These are phyloP conservation scores for Liasis olivaceus DNA, from an alignment of 2,797 vertebrate species.

Conservation along the genomic window DNA sequence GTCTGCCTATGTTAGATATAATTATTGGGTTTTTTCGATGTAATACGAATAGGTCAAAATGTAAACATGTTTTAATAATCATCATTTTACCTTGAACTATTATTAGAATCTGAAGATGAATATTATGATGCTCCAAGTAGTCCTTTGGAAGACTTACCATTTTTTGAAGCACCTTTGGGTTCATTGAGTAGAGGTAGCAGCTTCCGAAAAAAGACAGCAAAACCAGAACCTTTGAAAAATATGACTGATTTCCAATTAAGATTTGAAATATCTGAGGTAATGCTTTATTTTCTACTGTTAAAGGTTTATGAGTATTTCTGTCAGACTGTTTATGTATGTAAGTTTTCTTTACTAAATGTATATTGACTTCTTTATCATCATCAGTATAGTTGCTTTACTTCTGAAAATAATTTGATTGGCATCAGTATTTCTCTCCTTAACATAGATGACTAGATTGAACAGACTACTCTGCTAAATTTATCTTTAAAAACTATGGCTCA, in stretches of 20 bases:
- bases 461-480: background rate
- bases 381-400: background rate
- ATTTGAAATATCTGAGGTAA: conserved; percentile 93
- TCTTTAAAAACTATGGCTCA: background rate
- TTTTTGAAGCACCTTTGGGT: conserved; percentile 78
- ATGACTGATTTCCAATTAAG: conserved; percentile 85
- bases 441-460: background rate
- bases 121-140: conserved; percentile 93
- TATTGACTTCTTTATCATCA: background rate
- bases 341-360: background rate
- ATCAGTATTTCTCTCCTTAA: background rate
- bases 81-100: conserved; percentile 39
- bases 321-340: background rate
- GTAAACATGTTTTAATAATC: background rate
- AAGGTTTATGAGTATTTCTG: background rate
- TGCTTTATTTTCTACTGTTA: background rate
- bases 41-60: background rate
- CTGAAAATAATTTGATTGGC: background rate
- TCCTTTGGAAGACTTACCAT: conserved; percentile 81
- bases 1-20: background rate
- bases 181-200: conserved; percentile 63
- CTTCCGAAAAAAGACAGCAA: conserved; percentile 70
- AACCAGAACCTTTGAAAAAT: conserved; percentile 85
- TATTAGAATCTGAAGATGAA: conserved; percentile 91
- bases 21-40: background rate